Evolutionary conservation across 2,113 vertebrate species (phyloP).

Genomic region (Leiothrix lutea): DNA sequence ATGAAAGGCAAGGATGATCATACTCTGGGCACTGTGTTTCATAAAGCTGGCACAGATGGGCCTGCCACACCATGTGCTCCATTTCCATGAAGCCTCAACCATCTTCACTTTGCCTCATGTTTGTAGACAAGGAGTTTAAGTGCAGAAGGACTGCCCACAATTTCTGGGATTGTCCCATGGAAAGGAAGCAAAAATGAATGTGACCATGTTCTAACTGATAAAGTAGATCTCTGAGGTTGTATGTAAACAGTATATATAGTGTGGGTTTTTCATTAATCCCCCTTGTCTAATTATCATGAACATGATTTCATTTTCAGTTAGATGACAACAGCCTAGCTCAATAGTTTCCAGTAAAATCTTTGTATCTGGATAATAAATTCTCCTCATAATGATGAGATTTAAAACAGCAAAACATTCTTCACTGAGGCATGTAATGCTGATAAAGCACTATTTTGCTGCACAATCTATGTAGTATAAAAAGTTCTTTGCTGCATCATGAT

Average conservation of each 20-base stretch:
- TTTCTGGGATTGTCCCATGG: slow-evolving; percentile 11
- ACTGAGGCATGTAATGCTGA: slow-evolving; percentile 9
- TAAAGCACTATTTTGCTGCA: slow-evolving; percentile 12
- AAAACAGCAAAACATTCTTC: neutral
- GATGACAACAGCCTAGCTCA: neutral
- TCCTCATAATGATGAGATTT: neutral
- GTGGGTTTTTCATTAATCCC: slow-evolving; percentile 1
- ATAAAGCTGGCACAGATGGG: slow-evolving; percentile 63
- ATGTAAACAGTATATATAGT: neutral
- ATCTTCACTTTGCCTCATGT: slow-evolving; percentile 45
- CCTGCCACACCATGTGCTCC: slow-evolving; percentile 48
- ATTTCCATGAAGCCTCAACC: slow-evolving; percentile 49
- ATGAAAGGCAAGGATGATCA: slow-evolving; percentile 60
- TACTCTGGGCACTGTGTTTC: slow-evolving; percentile 57
- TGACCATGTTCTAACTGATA: neutral
- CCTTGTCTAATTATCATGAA: slow-evolving; percentile 29
- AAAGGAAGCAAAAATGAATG: neutral
- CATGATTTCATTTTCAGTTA: slow-evolving; percentile 30
- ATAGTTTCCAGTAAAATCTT: slow-evolving; percentile 15
- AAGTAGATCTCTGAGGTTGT: neutral
- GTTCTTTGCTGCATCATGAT: slow-evolving; percentile 30
- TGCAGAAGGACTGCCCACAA: neutral
- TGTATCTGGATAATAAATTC: neutral
- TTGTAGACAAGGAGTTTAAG: neutral
- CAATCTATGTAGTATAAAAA: neutral